phyloP scores from a whole-genome alignment of 2,113 vertebrate species.

The Agelaius phoeniceus region DNA sequence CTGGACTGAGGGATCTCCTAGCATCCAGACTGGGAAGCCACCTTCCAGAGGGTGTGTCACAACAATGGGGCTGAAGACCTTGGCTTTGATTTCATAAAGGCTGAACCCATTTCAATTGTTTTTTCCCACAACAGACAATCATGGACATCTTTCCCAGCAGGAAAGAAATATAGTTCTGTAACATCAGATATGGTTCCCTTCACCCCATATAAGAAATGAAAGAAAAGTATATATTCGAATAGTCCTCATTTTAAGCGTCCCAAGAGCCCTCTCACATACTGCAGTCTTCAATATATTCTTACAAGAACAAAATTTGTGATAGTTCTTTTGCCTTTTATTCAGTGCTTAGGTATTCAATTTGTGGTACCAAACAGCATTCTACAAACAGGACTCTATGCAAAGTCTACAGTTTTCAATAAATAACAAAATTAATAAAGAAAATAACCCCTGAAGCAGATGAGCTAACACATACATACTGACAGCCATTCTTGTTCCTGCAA shows the following conservation, averaged over 20 bases:
- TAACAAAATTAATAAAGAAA: background rate
- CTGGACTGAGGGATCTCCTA: background rate
- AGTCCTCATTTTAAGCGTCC: background rate
- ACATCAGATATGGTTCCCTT: background rate
- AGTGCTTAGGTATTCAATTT: background rate
- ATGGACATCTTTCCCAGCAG: background rate
- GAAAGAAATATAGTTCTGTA: background rate
- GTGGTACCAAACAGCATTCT: background rate
- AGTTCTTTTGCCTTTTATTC: background rate
- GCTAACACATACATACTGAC: fast-evolving
- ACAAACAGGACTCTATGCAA: background rate
- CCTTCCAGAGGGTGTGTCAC: background rate
- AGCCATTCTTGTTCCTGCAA: background rate
- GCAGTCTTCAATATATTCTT: background rate
- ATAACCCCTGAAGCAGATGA: background rate
- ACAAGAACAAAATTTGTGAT: background rate
- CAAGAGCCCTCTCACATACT: background rate
- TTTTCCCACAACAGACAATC: background rate
- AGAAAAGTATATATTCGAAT: background rate
- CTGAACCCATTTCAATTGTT: background rate
- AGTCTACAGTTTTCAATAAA: background rate
- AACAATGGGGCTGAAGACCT: background rate
- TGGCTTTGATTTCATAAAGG: background rate
- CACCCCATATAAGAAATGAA: background rate
- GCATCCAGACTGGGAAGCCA: background rate